These are phyloP conservation scores for Cephus sareptanus DNA, from an alignment of 2,888 invertebrate species.

Conservation along the genomic window DNA sequence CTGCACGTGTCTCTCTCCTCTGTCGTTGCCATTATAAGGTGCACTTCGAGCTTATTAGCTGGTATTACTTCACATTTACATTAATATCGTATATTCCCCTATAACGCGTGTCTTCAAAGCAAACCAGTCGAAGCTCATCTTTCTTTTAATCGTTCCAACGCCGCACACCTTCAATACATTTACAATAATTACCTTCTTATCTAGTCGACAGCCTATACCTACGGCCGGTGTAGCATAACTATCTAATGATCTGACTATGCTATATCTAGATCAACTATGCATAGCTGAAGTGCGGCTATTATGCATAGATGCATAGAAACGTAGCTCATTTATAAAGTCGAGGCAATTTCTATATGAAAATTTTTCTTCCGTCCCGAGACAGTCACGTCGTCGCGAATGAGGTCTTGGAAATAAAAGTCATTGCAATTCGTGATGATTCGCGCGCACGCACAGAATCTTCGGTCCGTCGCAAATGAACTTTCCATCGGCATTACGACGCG, in stretches of 20 bases:
- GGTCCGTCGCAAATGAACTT: conserved; percentile 41
- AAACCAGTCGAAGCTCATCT: neutral
- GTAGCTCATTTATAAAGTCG: neutral
- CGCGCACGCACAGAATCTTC: conserved; percentile 32
- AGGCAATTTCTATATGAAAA: neutral
- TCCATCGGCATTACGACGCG: neutral
- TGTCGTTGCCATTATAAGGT: neutral
- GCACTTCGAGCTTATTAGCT: neutral
- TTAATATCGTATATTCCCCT: neutral
- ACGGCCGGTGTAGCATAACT: neutral
- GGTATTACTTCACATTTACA: neutral
- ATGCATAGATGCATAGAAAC: neutral
- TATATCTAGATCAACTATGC: neutral
- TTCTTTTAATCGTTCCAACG: neutral
- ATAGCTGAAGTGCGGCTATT: neutral
- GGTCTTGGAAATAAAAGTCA: neutral
- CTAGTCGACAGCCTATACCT: neutral
- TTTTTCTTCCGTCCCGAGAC: neutral
- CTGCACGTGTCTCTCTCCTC: neutral
- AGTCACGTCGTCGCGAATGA: neutral
- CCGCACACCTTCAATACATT: neutral
- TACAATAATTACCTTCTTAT: neutral
- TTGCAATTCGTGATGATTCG: neutral
- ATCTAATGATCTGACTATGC: neutral
- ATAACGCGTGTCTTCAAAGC: neutral